Evolutionary conservation across 53 echinoderm and acorn worm species (phyloP).

Genomic region (Actinopyga echinites): DNA sequence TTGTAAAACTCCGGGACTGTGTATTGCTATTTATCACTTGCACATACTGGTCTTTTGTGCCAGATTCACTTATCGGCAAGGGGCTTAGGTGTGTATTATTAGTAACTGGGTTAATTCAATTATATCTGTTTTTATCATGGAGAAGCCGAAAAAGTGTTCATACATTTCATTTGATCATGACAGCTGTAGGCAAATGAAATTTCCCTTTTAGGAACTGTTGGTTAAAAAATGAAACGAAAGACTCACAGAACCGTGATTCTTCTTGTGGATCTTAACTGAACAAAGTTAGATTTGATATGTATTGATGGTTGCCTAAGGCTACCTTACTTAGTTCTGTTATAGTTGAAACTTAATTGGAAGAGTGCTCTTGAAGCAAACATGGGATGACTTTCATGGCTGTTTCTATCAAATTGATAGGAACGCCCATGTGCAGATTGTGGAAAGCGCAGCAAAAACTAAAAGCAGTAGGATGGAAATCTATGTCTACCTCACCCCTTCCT

Average conservation of each 20-base stretch:
- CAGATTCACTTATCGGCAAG: not conserved
- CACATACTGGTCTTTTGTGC: too few species aligned
- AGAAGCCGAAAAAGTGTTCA: not conserved
- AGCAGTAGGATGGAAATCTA: too few species aligned
- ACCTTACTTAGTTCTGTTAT: not conserved
- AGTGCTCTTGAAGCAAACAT: too few species aligned
- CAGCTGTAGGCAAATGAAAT: not conserved
- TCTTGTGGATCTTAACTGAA: not conserved
- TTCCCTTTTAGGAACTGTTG: too few species aligned
- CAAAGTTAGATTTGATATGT: not conserved
- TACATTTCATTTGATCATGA: slow-evolving; percentile 10
- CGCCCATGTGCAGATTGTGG: too few species aligned
- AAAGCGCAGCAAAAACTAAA: too few species aligned
- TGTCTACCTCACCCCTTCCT: too few species aligned
- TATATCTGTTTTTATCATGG: not conserved
- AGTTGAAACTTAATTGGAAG: too few species aligned
- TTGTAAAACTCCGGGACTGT: too few species aligned
- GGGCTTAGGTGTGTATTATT: slow-evolving; percentile 35
- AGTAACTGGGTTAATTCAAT: slow-evolving; percentile 40
- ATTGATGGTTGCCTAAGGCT: slow-evolving; percentile 25
- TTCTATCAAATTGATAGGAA: too few species aligned
- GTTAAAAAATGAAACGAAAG: not conserved
- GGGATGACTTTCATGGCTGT: too few species aligned
- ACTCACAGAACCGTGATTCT: slow-evolving; percentile 15
- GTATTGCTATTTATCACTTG: too few species aligned